These are phyloP conservation scores for Drosophila anomalata DNA, from an alignment of 2,888 invertebrate genomes.

Conservation along the genomic window DNA sequence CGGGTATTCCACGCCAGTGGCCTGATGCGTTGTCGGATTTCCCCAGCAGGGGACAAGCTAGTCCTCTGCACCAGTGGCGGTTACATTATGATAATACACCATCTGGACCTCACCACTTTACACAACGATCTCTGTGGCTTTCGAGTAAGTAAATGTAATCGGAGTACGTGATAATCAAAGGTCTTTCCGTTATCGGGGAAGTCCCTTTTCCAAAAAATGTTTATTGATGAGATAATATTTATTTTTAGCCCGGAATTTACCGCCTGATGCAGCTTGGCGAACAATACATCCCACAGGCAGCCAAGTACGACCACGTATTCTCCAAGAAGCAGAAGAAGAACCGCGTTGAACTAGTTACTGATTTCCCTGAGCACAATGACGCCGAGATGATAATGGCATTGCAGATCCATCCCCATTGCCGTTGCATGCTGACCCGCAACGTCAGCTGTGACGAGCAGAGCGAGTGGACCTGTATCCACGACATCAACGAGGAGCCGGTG, in stretches of 20 bases:
- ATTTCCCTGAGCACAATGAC: conserved; percentile 93
- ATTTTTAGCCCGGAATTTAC: conserved; percentile 91
- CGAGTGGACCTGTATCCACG: conserved; percentile 98
- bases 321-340: conserved; percentile 89
- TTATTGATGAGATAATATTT: background rate
- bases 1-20: conserved; percentile 93
- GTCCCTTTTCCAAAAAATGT: background rate
- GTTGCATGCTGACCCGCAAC: conserved; percentile 94
- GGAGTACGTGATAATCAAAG: too few species aligned
- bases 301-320: conserved; percentile 92
- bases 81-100: conserved; percentile 94
- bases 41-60: conserved; percentile 94
- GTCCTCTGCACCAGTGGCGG: conserved; percentile 96
- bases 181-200: background rate
- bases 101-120: conserved; percentile 92
- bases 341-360: conserved; percentile 94
- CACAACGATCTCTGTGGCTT: conserved; percentile 92
- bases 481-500: conserved; percentile 89
- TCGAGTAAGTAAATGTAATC: conserved; percentile 86
- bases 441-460: conserved; percentile 93
- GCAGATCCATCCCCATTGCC: conserved; percentile 85
- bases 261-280: conserved; percentile 94
- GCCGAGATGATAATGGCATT: conserved; percentile 96
- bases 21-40: conserved; percentile 89
- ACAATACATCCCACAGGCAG: conserved; percentile 91